Base-by-base conservation (phyloP, 2,797 vertebrate genomes). In the Phyllotis vaccarum region DNA sequence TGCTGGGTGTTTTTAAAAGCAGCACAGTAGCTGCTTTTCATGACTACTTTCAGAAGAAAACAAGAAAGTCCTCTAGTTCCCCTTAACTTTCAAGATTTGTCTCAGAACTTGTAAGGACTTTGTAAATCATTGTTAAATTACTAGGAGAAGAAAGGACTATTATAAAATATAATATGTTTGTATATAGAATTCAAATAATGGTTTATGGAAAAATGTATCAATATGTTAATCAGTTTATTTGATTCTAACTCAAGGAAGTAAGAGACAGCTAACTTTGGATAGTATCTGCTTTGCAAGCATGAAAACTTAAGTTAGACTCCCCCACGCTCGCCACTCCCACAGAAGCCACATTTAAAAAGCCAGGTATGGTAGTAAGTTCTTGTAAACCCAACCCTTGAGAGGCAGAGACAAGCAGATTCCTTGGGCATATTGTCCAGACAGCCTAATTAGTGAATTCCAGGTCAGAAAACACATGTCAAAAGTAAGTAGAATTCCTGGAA, bases 11-110 rank as follows among this genome's bases (percentile, higher is more conserved):
- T 90, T 93, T 80, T 87, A 49, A 95, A 91, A 85, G 24, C 46
- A 89, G 52, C 6, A 21, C 2, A 40, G 24, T 17, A 79, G 79
- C 62, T 37, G 70, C 10, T 64, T 86, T 86, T 46, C 21, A 34
- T 34, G 34, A 89, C 91, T 94, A 85, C 6, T 91, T 86, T 95
- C 37, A 37, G 27, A 37, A 92, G 43, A 94, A 95, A 82, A 8
- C 27, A 81, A 56, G 29, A 78, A 91, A 72, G 58, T 70, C 49
- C 66, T 94, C 52, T 27, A 81, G 37, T 86, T 91, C 90, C 54
- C 31, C 37, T 95, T 90, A 78, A 86, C 54, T 95, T 95, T 92
- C 58, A 93, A 34, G 78, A 31, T 83, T 83, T 72, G 31, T 92
- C 43, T 97, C 24, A 66, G 86, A 89, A 37, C 56, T 94, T 79